phyloP scores from a whole-genome alignment of 2,113 vertebrate species.

The Nerophis lumbriciformis region DNA sequence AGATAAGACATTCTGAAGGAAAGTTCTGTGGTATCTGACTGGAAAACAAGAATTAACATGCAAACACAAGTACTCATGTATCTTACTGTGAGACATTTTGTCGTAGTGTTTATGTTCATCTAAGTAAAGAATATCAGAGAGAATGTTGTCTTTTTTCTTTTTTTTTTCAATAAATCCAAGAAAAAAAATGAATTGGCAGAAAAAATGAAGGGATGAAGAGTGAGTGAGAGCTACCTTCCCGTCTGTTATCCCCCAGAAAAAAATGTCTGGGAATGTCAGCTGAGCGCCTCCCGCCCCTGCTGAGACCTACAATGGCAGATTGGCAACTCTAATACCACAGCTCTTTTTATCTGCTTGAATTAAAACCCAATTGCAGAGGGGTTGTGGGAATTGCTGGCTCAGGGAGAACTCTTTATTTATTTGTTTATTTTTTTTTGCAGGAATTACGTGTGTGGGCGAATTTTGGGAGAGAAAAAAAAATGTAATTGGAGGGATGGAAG shows the following conservation, averaged over 20 bases:
- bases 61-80: slow-evolving; percentile 18
- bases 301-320: slow-evolving; percentile 57
- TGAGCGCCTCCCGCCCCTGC: slow-evolving; percentile 36
- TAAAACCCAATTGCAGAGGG: slow-evolving; percentile 48
- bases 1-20: no score
- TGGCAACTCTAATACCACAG: slow-evolving; percentile 58
- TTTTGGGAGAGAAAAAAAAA: slow-evolving; percentile 27
- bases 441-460: slow-evolving; percentile 40
- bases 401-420: slow-evolving; percentile 21
- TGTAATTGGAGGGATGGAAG: slow-evolving; percentile 31
- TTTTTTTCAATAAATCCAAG: not conserved
- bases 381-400: slow-evolving; percentile 50
- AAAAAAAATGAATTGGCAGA: not conserved
- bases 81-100: slow-evolving; percentile 16
- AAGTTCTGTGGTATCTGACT: slow-evolving; percentile 26
- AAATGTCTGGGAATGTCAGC: slow-evolving; percentile 45
- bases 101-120: slow-evolving; percentile 8
- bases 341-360: slow-evolving; percentile 54
- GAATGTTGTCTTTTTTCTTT: not conserved
- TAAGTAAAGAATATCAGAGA: slow-evolving; percentile 5
- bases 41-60: slow-evolving; percentile 42
- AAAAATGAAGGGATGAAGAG: slow-evolving; percentile 13
- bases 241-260: slow-evolving; percentile 32
- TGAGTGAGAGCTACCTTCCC: slow-evolving; percentile 38
- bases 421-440: slow-evolving; percentile 30